Conservation (phyloP, 2,888 invertebrate genomes). For the Calliphora vomitoria region DNA sequence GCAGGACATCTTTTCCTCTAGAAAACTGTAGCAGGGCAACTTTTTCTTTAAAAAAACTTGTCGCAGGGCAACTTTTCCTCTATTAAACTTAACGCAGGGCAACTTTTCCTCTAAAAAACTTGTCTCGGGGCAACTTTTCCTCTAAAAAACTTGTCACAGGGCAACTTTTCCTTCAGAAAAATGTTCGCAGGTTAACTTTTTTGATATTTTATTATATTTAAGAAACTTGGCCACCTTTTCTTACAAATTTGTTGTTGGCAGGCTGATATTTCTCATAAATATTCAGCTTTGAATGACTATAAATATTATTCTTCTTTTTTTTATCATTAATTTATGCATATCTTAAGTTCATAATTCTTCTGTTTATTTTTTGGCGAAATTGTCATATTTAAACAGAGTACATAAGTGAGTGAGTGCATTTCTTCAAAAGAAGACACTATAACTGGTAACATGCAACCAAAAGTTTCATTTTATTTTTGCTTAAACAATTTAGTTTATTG, state of each 20-base stretch:
- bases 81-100: not conserved
- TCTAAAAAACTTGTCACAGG: not conserved
- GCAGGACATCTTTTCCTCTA: not conserved
- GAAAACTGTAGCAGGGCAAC: not conserved
- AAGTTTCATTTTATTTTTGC: slow-evolving; percentile 42
- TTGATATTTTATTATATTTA: not conserved
- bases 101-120: not conserved
- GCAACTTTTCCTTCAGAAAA: not conserved
- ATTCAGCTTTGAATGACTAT: not conserved
- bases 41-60: too few species aligned
- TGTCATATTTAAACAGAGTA: slow-evolving; percentile 39
- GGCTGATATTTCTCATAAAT: not conserved
- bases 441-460: slow-evolving; percentile 50
- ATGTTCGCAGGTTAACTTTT: not conserved
- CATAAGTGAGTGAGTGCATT: not conserved
- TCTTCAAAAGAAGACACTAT: slow-evolving; percentile 17
- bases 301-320: not conserved
- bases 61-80: not conserved
- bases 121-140: not conserved
- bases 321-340: slow-evolving; percentile 39
- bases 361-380: slow-evolving; percentile 32
- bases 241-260: not conserved
- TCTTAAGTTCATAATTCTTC: slow-evolving; percentile 38
- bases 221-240: not conserved
- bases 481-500: slow-evolving; percentile 21